Evolutionary conservation across 2,113 vertebrate genomes (phyloP).

Genomic region (Siniperca knerii): DNA sequence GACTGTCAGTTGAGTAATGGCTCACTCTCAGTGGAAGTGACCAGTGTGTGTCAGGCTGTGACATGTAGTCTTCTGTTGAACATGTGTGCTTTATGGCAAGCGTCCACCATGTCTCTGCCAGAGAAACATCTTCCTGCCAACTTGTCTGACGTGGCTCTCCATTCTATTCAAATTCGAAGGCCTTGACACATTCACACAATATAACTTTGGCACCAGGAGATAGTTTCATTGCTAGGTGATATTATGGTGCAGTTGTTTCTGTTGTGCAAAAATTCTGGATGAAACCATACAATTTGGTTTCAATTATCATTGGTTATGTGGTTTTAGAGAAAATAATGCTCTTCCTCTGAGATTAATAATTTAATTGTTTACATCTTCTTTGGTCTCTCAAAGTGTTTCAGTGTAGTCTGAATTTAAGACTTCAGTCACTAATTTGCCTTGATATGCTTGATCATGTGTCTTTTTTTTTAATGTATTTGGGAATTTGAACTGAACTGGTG

Average conservation of each 20-base stretch:
- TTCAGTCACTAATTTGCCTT: neutral
- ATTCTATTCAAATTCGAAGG: constrained; percentile 45
- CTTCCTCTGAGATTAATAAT: neutral
- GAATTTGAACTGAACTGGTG: neutral
- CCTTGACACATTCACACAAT: constrained; percentile 28
- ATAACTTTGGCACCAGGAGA: constrained; percentile 36
- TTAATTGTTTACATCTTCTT: neutral
- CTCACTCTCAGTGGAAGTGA: constrained; percentile 33
- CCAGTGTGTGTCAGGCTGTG: constrained; percentile 63
- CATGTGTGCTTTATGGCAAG: constrained; percentile 58
- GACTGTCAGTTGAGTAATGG: constrained; percentile 5
- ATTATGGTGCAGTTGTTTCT: constrained; percentile 12
- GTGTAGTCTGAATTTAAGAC: neutral
- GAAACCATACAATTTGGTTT: neutral
- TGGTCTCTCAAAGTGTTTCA: neutral
- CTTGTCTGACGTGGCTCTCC: constrained; percentile 54
- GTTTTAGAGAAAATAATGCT: neutral
- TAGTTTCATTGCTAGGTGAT: constrained; percentile 45
- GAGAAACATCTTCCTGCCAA: constrained; percentile 59
- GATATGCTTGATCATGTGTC: neutral
- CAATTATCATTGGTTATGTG: neutral
- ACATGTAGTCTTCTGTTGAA: constrained; percentile 63
- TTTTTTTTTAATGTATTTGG: neutral
- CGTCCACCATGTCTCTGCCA: constrained; percentile 59
- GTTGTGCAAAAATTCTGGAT: constrained; percentile 33